Percentiles rank a stretch among this genome's conserved stretches.
phyloP scores from a whole-genome alignment of 2,888 invertebrate species.

The Cynaeus angustus region DNA sequence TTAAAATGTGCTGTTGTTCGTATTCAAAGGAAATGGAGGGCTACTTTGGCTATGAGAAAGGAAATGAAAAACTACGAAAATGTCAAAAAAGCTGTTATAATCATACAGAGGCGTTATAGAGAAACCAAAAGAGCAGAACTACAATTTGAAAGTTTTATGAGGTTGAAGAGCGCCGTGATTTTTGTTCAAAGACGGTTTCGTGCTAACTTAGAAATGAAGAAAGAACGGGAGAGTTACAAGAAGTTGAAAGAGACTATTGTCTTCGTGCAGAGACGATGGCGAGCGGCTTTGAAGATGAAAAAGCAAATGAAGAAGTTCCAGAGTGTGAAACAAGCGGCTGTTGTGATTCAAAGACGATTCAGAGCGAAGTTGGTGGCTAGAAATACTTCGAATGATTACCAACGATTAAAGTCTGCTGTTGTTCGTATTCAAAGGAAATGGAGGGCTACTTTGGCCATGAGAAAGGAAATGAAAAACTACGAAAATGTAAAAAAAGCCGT shows the following conservation, averaged over 20 bases:
- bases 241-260: background rate
- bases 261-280: conserved; percentile 51
- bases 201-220: background rate
- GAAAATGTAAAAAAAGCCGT: background rate
- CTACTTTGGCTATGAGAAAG: conserved; percentile 61
- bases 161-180: background rate
- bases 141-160: background rate
- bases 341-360: background rate
- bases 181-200: background rate
- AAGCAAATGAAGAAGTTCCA: background rate
- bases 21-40: background rate
- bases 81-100: conserved; percentile 63
- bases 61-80: conserved; percentile 62
- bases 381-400: no score
- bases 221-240: conserved; percentile 48
- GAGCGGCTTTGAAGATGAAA: conserved; percentile 57
- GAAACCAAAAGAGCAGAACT: background rate
- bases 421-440: background rate
- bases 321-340: background rate
- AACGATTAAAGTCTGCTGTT: no score
- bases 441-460: background rate
- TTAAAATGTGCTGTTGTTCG: background rate
- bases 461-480: background rate
- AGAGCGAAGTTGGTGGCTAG: background rate
- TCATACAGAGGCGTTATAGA: conserved; percentile 65